Conservation (phyloP, 2,888 invertebrate species). For the Nebria brevicollis region DNA sequence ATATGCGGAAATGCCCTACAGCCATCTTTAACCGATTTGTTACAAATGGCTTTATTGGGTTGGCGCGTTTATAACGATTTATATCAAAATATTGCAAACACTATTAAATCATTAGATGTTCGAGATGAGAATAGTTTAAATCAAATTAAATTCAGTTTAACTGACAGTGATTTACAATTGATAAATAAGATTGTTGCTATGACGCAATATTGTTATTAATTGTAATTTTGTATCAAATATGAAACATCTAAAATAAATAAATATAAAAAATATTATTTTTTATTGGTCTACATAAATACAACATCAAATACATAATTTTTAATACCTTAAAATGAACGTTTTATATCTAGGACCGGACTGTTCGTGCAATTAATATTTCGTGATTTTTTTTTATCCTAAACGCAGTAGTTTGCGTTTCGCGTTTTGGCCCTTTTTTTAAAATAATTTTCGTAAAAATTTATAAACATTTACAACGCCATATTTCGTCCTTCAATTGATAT, state of each 20-base stretch:
- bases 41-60: conserved; percentile 37
- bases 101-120: conserved; percentile 35
- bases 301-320: background rate
- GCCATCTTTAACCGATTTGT: conserved; percentile 24
- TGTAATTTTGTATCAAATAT: background rate
- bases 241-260: background rate
- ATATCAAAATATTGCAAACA: conserved; percentile 33
- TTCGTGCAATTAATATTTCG: background rate
- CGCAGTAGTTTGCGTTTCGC: too few species aligned
- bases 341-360: background rate
- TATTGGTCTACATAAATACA: conserved; percentile 2
- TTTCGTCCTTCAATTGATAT: conserved; percentile 97
- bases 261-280: background rate
- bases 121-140: conserved; percentile 18
- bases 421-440: too few species aligned
- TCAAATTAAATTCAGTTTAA: conserved; percentile 13
- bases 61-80: conserved; percentile 30
- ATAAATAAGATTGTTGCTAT: conserved; percentile 36
- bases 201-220: conserved; percentile 41
- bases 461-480: conserved; percentile 81
- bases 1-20: conserved; percentile 30
- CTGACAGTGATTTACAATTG: background rate
- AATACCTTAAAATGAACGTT: background rate
- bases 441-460: background rate
- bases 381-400: too few species aligned